phyloP scores from a whole-genome alignment of 2,113 vertebrate species.

The Camelus dromedarius region DNA sequence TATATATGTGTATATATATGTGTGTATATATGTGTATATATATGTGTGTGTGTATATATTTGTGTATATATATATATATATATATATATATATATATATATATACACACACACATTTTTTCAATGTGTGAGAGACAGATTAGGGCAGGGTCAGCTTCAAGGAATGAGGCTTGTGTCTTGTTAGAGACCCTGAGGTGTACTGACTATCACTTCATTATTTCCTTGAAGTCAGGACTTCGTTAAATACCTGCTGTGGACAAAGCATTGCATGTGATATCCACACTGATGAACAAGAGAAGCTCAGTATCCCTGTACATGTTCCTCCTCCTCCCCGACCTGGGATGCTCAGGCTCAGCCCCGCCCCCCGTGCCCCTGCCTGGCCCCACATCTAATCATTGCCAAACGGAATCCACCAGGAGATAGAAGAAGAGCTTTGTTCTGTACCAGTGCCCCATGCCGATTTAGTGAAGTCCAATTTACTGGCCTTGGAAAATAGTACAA shows the following conservation, averaged over 20 bases:
- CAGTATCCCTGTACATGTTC: rapidly evolving
- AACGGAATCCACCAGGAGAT: neutral
- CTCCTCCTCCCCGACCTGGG: rapidly evolving
- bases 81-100: neutral
- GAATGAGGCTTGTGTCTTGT: neutral
- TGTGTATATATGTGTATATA: neutral
- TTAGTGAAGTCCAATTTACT: neutral
- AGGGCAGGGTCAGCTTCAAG: neutral
- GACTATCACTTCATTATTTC: neutral
- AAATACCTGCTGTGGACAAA: neutral
- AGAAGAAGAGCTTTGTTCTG: neutral
- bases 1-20: too few species aligned
- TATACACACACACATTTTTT: neutral
- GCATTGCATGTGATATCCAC: neutral
- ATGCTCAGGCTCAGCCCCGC: neutral
- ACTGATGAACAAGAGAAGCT: neutral
- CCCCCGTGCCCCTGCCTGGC: neutral
- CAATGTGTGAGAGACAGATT: neutral
- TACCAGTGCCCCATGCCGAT: neutral
- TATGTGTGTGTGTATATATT: neutral
- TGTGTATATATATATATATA: neutral
- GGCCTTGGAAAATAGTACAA: neutral
- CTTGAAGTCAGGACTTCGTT: neutral
- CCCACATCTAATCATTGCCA: neutral
- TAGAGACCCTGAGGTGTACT: neutral